Evolutionary conservation across 2,888 invertebrate genomes (phyloP), one percentile per base, ranked within the genome.

Genomic region (Parnassius apollo): DNA sequence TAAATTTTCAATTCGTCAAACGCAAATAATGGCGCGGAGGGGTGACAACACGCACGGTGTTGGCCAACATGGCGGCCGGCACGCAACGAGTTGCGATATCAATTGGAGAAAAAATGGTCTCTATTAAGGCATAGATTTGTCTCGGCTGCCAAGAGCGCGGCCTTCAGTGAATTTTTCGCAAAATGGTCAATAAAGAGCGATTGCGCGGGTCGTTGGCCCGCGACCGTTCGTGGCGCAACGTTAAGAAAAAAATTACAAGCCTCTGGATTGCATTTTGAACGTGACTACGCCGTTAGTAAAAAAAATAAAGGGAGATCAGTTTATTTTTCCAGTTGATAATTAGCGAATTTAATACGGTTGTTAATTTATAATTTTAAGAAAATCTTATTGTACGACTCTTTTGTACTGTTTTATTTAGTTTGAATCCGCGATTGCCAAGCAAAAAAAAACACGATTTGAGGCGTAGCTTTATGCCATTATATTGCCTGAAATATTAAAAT

Each of bases 51-150:
- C 85, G 85, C 87, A 86, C 79, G 66, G 55, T 12, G 66, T 86
- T 85, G 76, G 74, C 70, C 77, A 83, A 85, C 45, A 49, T 49
- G 51, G 62, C 69, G 64, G 66, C 64, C 49, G 67, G 77, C 83
- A 86, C 86, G 87, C 86, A 85, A 86, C 62, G 65, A 65, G 65
- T 77, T 78, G 83, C 83, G 77, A 81, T 74, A 76, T 13, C 44
- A 12, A 65, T 64, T 54, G 52, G 66, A 71, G 72, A 75, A 75
- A 75, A 77, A 80, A 80, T 75, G 71, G 73, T 78, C 71, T 76
- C 71, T 82, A 81, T 81, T 82, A 83, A 85, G 78, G 78, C 80
- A 81, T 81, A 83, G 83, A 90, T 90, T 90, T 83, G 90, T 86
- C 81, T 83, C 89, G 85, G 80, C 80, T 75, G 72, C 79, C 81